phyloP scores from a whole-genome alignment of 2,888 invertebrate species.

The Adelphocoris suturalis region DNA sequence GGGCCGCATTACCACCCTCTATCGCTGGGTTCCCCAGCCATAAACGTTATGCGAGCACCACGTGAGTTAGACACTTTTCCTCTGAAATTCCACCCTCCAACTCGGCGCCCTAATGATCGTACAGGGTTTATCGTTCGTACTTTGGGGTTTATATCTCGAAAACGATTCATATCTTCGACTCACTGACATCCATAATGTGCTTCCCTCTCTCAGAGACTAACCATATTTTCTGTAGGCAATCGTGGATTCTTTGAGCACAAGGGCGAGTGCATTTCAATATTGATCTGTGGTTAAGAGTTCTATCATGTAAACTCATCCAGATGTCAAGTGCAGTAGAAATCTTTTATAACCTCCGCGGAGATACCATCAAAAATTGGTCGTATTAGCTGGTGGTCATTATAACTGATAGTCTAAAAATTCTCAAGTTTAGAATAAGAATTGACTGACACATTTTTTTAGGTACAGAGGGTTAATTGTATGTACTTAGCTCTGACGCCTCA shows the following conservation, averaged over 20 bases:
- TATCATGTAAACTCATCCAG: too few relatives aligned
- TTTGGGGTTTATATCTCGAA: conserved; percentile 11
- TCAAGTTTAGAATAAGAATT: too few relatives aligned
- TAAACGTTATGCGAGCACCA: conserved; percentile 32
- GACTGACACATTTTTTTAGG: too few relatives aligned
- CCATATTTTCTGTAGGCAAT: background rate
- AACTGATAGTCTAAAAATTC: too few relatives aligned
- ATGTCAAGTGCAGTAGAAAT: too few relatives aligned
- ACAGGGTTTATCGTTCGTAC: conserved; percentile 25
- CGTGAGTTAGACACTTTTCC: conserved; percentile 32
- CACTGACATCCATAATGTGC: background rate
- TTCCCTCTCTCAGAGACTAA: background rate
- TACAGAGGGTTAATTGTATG: too few relatives aligned
- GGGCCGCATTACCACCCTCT: conserved; percentile 16
- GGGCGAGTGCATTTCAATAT: too few relatives aligned
- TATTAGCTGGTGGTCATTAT: too few relatives aligned
- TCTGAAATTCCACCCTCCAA: conserved; percentile 29
- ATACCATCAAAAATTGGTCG: too few relatives aligned
- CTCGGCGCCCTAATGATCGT: conserved; percentile 29
- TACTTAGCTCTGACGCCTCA: too few relatives aligned
- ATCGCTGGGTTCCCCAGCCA: conserved; percentile 15
- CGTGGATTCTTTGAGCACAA: background rate
- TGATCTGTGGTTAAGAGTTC: too few relatives aligned
- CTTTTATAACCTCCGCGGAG: too few relatives aligned
- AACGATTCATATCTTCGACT: conserved; percentile 29